These are phyloP conservation scores for Rhynchonema sp. DNA, from an alignment of 2,888 invertebrate genomes.

Conservation along the genomic window DNA sequence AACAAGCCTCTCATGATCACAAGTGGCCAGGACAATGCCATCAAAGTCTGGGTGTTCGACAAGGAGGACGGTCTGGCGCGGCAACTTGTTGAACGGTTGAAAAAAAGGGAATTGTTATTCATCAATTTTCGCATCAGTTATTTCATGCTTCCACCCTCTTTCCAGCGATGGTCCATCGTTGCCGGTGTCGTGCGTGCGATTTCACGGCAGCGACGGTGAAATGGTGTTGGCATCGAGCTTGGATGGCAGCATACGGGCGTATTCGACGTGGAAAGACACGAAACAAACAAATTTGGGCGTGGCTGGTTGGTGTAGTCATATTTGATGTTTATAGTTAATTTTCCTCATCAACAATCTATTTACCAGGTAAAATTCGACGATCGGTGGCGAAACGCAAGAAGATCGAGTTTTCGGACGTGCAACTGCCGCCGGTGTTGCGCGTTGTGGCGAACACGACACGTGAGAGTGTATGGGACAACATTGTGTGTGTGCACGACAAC, in stretches of 20 bases:
- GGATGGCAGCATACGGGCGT: conserved; percentile 19
- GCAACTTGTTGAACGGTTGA: conserved; percentile 21
- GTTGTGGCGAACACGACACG: conserved; percentile 16
- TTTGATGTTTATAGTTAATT: not conserved
- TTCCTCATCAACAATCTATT: not conserved
- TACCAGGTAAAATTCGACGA: not conserved
- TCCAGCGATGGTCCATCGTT: conserved; percentile 24
- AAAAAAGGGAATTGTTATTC: no score
- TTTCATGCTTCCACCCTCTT: not conserved
- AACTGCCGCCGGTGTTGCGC: conserved; percentile 2
- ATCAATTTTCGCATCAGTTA: not conserved
- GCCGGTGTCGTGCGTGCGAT: conserved; percentile 39
- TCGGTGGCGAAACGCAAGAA: not conserved
- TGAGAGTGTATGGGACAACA: conserved; percentile 25
- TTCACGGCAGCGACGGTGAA: conserved; percentile 45
- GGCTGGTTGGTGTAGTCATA: conserved; percentile 10
- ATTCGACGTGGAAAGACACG: conserved; percentile 12
- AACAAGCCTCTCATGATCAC: conserved; percentile 23
- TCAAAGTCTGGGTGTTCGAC: conserved; percentile 49
- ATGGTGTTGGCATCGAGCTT: conserved; percentile 15
- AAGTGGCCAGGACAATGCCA: conserved; percentile 20
- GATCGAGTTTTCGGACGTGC: conserved; percentile 8
- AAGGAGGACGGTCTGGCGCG: conserved; percentile 52
- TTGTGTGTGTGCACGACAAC: conserved; percentile 18
- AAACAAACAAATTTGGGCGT: conserved; percentile 17